Percentiles rank a stretch among this genome's conserved stretches.
These are phyloP conservation scores for Vespertilio murinus DNA, from an alignment of 2,797 vertebrate species.

Conservation along the genomic window DNA sequence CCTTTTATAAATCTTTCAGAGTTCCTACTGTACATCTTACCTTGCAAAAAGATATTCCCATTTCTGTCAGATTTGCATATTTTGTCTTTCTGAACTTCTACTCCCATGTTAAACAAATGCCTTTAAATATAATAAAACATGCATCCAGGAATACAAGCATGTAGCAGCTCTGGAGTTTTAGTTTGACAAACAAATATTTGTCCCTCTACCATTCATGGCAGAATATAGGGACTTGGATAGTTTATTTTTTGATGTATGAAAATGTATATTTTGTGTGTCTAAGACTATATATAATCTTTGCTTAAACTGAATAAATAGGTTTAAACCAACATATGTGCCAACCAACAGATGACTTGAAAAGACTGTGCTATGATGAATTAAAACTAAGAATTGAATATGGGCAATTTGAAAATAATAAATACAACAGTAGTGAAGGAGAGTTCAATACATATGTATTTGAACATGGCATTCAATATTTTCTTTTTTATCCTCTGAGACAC, in stretches of 20 bases:
- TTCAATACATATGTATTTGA: background rate
- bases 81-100: conserved; percentile 9
- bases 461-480: background rate
- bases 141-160: background rate
- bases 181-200: conserved; percentile 57
- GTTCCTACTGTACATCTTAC: background rate
- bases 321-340: conserved; percentile 12
- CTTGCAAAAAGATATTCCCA: conserved; percentile 3
- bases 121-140: background rate
- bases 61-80: background rate
- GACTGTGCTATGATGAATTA: background rate
- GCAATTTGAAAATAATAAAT: background rate
- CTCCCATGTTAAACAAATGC: background rate
- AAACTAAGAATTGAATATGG: background rate
- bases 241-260: conserved; percentile 17
- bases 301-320: background rate
- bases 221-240: conserved; percentile 31
- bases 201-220: background rate
- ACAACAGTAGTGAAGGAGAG: background rate
- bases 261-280: conserved; percentile 15
- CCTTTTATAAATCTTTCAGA: conserved; percentile 27
- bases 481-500: background rate
- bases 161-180: conserved; percentile 42
- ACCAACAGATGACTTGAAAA: background rate
- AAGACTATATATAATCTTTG: background rate